A percentile compares a stretch with the other conserved stretches of the same genome.
These are phyloP conservation scores for Acanthornis magna DNA, from an alignment of 2,797 vertebrate genomes.

Conservation along the genomic window DNA sequence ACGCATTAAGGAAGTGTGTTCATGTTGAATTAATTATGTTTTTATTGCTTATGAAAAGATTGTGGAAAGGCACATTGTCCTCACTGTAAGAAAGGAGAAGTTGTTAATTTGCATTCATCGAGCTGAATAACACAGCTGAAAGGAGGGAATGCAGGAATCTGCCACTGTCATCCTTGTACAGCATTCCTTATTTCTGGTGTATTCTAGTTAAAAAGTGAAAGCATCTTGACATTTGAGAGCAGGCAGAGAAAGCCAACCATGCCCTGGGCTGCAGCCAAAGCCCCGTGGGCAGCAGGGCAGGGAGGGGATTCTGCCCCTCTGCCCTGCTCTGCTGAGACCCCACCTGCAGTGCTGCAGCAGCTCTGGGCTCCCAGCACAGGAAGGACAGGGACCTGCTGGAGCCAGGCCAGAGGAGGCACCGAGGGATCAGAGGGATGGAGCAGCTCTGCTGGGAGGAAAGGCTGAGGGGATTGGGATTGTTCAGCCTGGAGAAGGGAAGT, in stretches of 20 bases:
- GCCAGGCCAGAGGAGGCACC: background rate
- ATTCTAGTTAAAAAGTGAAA: background rate
- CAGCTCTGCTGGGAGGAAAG: background rate
- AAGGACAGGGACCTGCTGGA: background rate
- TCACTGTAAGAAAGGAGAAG: background rate
- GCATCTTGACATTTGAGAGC: background rate
- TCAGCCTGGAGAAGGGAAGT: background rate
- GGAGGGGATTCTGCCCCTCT: background rate
- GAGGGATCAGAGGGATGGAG: background rate
- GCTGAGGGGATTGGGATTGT: fast-evolving
- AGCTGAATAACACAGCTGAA: background rate
- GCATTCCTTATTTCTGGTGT: background rate
- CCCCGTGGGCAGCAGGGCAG: background rate
- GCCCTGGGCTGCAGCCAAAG: background rate
- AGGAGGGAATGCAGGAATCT: background rate
- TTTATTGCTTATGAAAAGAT: background rate
- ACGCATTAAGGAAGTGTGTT: background rate
- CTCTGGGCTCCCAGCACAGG: background rate
- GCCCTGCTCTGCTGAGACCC: background rate
- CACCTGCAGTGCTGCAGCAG: background rate
- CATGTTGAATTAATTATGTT: background rate
- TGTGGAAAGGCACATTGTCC: background rate
- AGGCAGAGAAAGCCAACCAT: background rate
- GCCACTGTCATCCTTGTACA: background rate
- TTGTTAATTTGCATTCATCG: background rate